Evolutionary conservation across 1,140 invertebrate species (phyloP).

Genomic region (Bombyx mandarina): DNA sequence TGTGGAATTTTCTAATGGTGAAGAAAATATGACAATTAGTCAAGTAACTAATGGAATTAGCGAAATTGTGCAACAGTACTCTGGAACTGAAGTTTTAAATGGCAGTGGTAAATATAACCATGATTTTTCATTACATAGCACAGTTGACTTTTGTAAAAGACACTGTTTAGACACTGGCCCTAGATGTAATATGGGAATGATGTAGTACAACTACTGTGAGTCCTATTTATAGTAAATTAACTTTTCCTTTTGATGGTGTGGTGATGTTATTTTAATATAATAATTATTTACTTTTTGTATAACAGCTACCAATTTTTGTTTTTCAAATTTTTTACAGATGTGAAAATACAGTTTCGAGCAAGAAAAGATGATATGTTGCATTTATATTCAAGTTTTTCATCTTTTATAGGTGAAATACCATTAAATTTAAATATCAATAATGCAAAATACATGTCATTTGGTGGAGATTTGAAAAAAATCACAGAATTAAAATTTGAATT

Average conservation of each 20-base stretch:
- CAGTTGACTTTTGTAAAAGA: too few relatives aligned
- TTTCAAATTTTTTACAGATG: conserved; percentile 12
- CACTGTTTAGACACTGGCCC: too few relatives aligned
- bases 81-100: conserved; percentile 8
- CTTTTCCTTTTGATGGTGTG: too few relatives aligned
- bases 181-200: too few relatives aligned
- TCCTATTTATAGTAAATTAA: too few relatives aligned
- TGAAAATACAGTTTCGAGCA: conserved; percentile 14
- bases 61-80: conserved; percentile 4
- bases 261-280: too few relatives aligned
- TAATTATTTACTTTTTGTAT: neutral
- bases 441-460: conserved; percentile 34
- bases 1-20: conserved; percentile 16
- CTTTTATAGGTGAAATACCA: conserved; percentile 17
- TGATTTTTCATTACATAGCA: neutral
- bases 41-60: conserved; percentile 13
- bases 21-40: conserved; percentile 13
- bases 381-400: conserved; percentile 17
- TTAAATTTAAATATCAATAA: conserved; percentile 25
- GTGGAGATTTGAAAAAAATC: conserved; percentile 32
- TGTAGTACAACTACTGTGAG: too few relatives aligned
- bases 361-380: conserved; percentile 3
- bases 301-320: neutral
- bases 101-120: conserved; percentile 9
- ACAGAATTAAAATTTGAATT: conserved; percentile 32